phyloP scores from a whole-genome alignment of 2,888 invertebrate species.

The Endomychus coccineus region DNA sequence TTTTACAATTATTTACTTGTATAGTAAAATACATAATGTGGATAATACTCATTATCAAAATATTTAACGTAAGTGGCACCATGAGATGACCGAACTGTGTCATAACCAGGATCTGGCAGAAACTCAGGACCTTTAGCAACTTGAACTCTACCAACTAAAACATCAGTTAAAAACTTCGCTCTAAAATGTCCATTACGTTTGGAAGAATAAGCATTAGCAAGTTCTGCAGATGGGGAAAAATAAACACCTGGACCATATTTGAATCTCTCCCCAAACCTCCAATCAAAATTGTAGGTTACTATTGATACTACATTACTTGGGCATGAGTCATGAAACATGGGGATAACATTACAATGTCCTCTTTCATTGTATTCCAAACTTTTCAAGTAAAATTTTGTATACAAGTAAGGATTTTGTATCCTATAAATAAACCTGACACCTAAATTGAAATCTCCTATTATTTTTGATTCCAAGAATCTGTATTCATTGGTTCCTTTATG shows the following conservation, averaged over 20 bases:
- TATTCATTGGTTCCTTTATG: slow-evolving; percentile 15
- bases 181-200: slow-evolving; percentile 23
- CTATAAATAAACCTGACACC: slow-evolving; percentile 21
- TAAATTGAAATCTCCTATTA: slow-evolving; percentile 14
- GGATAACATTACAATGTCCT: slow-evolving; percentile 16
- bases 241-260: slow-evolving; percentile 35
- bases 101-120: slow-evolving; percentile 28
- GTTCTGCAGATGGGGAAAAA: slow-evolving; percentile 28
- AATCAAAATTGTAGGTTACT: slow-evolving; percentile 31
- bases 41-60: slow-evolving; percentile 38
- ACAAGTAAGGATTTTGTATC: slow-evolving; percentile 31
- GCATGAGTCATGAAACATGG: slow-evolving; percentile 31
- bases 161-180: slow-evolving; percentile 34
- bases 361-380: slow-evolving; percentile 26
- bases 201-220: slow-evolving; percentile 29
- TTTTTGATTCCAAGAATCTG: slow-evolving; percentile 3
- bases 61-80: slow-evolving; percentile 36
- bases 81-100: slow-evolving; percentile 32
- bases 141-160: slow-evolving; percentile 28
- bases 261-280: slow-evolving; percentile 28
- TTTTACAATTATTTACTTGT: too few species aligned
- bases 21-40: slow-evolving; percentile 28
- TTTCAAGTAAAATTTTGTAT: slow-evolving; percentile 27
- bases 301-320: slow-evolving; percentile 28
- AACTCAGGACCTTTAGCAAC: slow-evolving; percentile 16